Evolutionary conservation across 92 coral and sea anemone genomes (phyloP), one percentile per base, ranked within the genome.

Genomic region (Zoanthus sociatus): DNA sequence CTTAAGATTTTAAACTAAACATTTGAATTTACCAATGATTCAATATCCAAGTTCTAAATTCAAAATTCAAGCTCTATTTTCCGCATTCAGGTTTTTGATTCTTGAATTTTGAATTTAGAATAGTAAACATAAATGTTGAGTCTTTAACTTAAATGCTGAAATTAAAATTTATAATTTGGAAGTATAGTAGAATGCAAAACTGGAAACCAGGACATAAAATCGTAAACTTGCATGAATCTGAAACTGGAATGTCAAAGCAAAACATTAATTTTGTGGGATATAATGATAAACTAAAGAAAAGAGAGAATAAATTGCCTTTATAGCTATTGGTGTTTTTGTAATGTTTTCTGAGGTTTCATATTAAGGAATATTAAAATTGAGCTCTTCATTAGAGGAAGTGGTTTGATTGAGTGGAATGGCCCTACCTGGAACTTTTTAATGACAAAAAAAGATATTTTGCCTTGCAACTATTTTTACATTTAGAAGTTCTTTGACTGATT

Each of bases 11-110:
- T 32, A 48, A 48, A 48, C 53, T 48, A 64, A 1, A 13, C 71
- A 64, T 64, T 64, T 64, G 1, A 64, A 64, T 64, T 64, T 64
- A 64, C 71, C 71, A 64, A 64, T 64, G 71, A 13, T 64, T 64
- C 26, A 13, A 64, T 64, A 64, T 64, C 71, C 71, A 64, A 64
- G 71, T 64, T 64, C 71, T 64, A 1, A 64, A 64, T 64, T 64
- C 7, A 64, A 64, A 64, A 64, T 64, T 64, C 71, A 64, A 64
- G 71, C 71, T 48, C 53, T 48, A 26, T 0, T 26, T 26, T 26
- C 26, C 0, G 26, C 26, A 26, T 26, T 26, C 0, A 0, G 26
- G 0, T 26, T 26, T 26, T 0, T 26, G 26, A 26, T 26, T 26
- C 26, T 26, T 26, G 26, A 26, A 26, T 26, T 26, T 26, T 26